Evolutionary conservation across 2,888 invertebrate species (phyloP), one percentile per base, ranked within the genome.

Genomic region (Caenorhabditis japonica): DNA sequence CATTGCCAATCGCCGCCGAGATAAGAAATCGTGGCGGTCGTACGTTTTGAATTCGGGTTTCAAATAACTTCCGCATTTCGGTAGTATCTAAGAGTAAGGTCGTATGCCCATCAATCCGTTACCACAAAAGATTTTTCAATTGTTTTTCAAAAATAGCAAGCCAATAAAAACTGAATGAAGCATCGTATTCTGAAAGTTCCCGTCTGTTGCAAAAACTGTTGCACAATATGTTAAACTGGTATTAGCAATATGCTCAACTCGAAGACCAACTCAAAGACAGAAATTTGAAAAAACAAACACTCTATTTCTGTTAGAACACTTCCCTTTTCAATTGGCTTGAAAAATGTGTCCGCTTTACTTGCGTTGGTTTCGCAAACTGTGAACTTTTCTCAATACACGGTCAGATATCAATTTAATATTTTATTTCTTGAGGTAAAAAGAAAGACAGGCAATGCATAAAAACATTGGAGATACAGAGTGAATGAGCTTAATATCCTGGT

Each of bases 401-500:
- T 30, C 10, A 5, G 30, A 5, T 30, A 7, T 30, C 30, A 30
- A 30, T 43, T 66, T 21, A 68, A 61, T 70, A 60, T 27, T 60
- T 70, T 70, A 55, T 56, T 61, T 46, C 38, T 47, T 51, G 61
- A 61, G 70, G 61, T 61, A 70, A 44, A 33, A 27, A 61, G 56
- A 70, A 70, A 70, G 61, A 70, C 61, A 61, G 39, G 59, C 51
- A 70, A 70, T 36, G 53, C 68, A 52, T 21, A 62, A 13, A 52
- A 62, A 41, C 64, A 72, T 60, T 64, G 64, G 64, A 72, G 64
- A 66, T 72, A 60, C 72, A 55, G 47, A 55, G 43, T 49, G 49
- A 44, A 62, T 56, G 55, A 58, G 46, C 46, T 59, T 66, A 82
- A 77, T 83, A 83, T 80, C 83, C 83, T 64, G 83, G 82, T 34